Base-by-base conservation (phyloP, 1,140 invertebrate species). In the Bombyx mandarina region DNA sequence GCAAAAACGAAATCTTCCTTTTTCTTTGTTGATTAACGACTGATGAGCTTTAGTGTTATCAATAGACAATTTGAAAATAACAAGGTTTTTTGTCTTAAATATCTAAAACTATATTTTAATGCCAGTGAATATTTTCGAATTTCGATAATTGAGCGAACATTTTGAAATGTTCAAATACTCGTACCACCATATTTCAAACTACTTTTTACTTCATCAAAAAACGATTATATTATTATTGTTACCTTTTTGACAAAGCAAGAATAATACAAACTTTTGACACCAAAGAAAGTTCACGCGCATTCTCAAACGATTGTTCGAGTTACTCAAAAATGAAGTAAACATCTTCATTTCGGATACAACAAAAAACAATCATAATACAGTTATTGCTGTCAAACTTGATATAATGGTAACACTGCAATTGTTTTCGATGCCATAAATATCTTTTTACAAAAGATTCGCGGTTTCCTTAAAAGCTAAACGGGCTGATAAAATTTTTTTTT, bases 381-480 rank as follows among this genome's bases (percentile, higher is more conserved):
- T 82, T 82, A 86, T 80, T 82, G 73, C 78, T 83, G 82, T 85
- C 79, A 81, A 81, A 70, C 77, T 62, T 77, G 79, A 79, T 81
- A 86, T 83, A 85, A 82, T 84, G 79, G 79, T 81, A 79, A 82
- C 75, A 74, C 62, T 71, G 62, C 83, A 86, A 85, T 87, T 87
- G 84, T 87, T 87, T 87, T 77, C 74, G 56, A 65, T 66, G 54
- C 68, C 74, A 87, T 87, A 87, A 87, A 87, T 87, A 82, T 72
- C 74, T 66, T 75, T 67, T 76, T 75, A 85, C 82, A 82, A 87
- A 80, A 69, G 78, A 81, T 79, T 80, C 72, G 84, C 84, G 84
- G 84, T 87, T 84, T 84, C 77, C 80, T 82, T 81, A 85, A 87
- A 84, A 81, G 82, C 72, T 79, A 77, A 86, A 82, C 79, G 63